Base-by-base conservation (phyloP, 2,888 invertebrate genomes). In the Automeris io region DNA sequence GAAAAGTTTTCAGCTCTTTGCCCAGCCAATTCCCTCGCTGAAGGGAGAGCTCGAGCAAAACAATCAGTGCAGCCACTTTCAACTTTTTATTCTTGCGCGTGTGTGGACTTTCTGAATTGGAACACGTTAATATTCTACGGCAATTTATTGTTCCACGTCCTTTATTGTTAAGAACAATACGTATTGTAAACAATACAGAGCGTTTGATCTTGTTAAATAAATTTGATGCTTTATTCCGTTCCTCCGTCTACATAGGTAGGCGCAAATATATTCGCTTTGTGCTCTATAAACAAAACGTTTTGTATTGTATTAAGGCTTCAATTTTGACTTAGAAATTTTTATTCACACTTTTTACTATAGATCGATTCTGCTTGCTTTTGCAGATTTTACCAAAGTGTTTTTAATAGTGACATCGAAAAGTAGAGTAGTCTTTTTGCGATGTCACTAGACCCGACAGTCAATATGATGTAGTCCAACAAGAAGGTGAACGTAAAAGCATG, bases 1-100 rank as follows among this genome's bases (percentile, higher is more conserved):
- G 41, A 45, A 47, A 49, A 46, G 45, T 51, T 51, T 42, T 41
- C 33, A 39, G 39, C 29, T 39, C 41, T 45, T 45, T 37, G 37
- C 40, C 31, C 37, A 37, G 41, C 46, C 51, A 51, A 49, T 52
- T 43, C 49, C 42, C 39, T 29, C 39, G 35, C 37, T 32, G 34
- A 34, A 40, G 37, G 25, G 33, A 34, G 33, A 6, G 42, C 41
- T 23, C 22, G 29, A 24, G 29, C 37, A 45, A 44, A 45, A 47
- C 49, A 51, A 49, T 52, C 46, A 34, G 32, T 23, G 39, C 42
- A 23, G 39, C 43, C 45, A 42, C 43, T 48, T 47, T 29, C 32
- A 39, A 47, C 45, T 42, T 40, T 43, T 33, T 45, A 42, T 47
- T 35, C 40, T 26, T 11, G 9, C n/a, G 25, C 12, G 36, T 24